phyloP scores from a whole-genome alignment of 2,888 invertebrate genomes.

The Cistogaster globosa region DNA sequence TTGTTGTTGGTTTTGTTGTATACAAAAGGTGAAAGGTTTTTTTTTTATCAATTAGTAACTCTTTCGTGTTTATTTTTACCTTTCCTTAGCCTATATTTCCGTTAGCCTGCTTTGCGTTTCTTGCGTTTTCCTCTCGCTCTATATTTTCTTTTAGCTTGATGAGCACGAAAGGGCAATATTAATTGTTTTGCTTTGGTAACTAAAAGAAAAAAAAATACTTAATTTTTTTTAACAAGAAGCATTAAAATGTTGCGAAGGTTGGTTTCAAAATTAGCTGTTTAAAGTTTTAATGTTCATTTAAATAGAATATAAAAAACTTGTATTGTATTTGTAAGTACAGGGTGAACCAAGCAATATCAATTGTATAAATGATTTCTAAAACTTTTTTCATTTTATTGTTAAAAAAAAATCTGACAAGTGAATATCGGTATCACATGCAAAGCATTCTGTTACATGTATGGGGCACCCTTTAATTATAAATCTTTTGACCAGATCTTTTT shows the following conservation, averaged over 20 bases:
- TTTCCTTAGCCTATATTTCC: slow-evolving; percentile 69
- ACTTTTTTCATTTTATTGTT: no score
- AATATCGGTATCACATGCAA: no score
- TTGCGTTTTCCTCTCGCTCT: slow-evolving; percentile 18
- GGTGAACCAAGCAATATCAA: no score
- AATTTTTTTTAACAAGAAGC: slow-evolving; percentile 35
- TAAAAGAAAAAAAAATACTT: slow-evolving; percentile 10
- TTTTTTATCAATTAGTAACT: slow-evolving; percentile 47
- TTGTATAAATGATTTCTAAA: no score
- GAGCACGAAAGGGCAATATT: slow-evolving; percentile 67
- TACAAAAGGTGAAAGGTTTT: slow-evolving; percentile 50
- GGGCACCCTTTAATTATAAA: no score
- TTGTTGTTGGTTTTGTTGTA: slow-evolving; percentile 47
- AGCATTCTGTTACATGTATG: no score
- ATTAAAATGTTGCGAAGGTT: slow-evolving; percentile 39
- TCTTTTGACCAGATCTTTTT: no score
- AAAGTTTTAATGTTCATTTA: no score
- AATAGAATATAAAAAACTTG: no score
- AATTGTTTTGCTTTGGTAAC: slow-evolving; percentile 66
- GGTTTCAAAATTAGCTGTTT: slow-evolving; percentile 5
- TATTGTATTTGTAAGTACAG: no score
- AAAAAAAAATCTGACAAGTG: no score
- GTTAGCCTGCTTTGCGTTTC: slow-evolving; percentile 48
- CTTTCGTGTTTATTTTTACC: slow-evolving; percentile 53
- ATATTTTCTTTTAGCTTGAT: neutral